Evolutionary conservation across 2,888 invertebrate species (phyloP).

Genomic region (Harmothoe impar): DNA sequence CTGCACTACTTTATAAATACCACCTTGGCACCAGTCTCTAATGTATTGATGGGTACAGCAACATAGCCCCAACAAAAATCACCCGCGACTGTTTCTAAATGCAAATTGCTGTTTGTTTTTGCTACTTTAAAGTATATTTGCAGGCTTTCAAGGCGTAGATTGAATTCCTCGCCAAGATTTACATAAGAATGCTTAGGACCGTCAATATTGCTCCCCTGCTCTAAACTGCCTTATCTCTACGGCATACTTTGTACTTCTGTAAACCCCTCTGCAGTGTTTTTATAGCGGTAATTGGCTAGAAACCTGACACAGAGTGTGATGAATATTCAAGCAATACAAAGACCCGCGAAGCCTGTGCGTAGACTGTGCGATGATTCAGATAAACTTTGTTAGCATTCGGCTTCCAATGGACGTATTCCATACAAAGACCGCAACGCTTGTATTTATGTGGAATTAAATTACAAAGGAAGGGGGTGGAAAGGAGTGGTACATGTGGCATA

Average conservation of each 20-base stretch:
- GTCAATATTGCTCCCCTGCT: slow-evolving; percentile 6
- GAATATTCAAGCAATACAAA: neutral
- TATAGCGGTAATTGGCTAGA: neutral
- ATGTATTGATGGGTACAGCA: slow-evolving; percentile 5
- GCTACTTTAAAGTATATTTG: slow-evolving; percentile 42
- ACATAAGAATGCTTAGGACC: slow-evolving; percentile 25
- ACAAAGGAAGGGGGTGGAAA: neutral
- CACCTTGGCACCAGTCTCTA: neutral
- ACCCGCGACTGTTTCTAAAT: neutral
- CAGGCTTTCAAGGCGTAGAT: slow-evolving; percentile 14
- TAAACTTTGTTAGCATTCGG: neutral
- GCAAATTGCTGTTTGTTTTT: slow-evolving; percentile 42
- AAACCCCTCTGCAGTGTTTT: neutral
- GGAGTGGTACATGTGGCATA: neutral
- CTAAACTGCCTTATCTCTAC: neutral
- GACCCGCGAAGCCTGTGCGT: neutral
- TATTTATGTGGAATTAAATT: slow-evolving; percentile 37
- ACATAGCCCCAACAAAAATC: slow-evolving; percentile 20
- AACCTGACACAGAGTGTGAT: slow-evolving; percentile 16
- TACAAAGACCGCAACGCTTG: neutral
- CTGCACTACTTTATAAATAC: neutral
- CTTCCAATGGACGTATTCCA: neutral
- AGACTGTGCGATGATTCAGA: neutral
- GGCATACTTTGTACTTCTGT: slow-evolving; percentile 25
- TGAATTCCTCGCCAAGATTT: slow-evolving; percentile 12